phyloP scores from a whole-genome alignment of 2,888 invertebrate genomes.

The Nymphalis urticae region DNA sequence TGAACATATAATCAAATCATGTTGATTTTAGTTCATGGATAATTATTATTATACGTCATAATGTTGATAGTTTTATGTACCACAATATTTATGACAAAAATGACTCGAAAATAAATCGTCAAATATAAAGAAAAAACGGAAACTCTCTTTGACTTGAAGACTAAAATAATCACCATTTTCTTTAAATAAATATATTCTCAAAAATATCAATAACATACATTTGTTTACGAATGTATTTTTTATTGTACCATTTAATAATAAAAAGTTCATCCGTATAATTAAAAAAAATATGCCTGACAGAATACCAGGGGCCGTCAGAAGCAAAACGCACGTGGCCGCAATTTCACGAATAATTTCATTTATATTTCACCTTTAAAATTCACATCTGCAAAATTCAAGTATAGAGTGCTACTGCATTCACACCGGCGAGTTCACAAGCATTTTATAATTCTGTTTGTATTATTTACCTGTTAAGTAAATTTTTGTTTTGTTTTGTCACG shows the following conservation, averaged over 20 bases:
- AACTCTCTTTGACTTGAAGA: too few species aligned
- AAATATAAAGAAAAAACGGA: too few species aligned
- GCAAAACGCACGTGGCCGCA: constrained; percentile 19
- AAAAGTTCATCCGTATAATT: not conserved
- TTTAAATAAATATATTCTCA: too few species aligned
- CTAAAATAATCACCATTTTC: too few species aligned
- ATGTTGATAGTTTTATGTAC: too few species aligned
- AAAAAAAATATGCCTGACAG: not conserved
- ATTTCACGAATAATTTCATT: constrained; percentile 27
- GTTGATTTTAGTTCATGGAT: too few species aligned
- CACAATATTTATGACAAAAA: too few species aligned
- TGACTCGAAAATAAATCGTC: too few species aligned
- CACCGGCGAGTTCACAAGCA: not conserved
- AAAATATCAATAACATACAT: too few species aligned
- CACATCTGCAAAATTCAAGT: not conserved
- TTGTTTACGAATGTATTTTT: not conserved
- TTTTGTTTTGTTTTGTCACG: not conserved
- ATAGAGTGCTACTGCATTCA: constrained; percentile 4
- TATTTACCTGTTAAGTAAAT: not conserved
- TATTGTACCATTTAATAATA: not conserved
- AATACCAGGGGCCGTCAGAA: constrained; percentile 1
- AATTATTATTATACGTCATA: too few species aligned
- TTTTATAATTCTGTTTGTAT: not conserved
- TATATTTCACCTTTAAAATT: constrained; percentile 3
- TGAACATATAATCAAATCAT: too few species aligned